A percentile compares a stretch with the other conserved stretches of the same genome.
Evolutionary conservation across 2,888 invertebrate genomes (phyloP).

Genomic region (Alentia gelatinosa): DNA sequence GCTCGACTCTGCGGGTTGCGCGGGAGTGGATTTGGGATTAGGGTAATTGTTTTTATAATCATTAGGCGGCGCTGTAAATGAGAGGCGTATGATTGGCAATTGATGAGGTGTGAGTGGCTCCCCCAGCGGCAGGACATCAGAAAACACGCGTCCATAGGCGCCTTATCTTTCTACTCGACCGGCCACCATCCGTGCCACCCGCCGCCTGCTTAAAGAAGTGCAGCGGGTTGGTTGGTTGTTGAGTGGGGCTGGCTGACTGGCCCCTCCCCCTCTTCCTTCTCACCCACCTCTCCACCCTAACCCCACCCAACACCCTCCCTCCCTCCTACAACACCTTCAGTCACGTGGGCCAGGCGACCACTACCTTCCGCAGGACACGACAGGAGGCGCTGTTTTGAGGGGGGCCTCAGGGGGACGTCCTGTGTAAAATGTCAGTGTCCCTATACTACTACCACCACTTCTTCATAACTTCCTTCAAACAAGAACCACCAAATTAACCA

Average conservation of each 20-base stretch:
- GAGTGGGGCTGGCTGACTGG: background rate
- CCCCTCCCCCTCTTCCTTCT: background rate
- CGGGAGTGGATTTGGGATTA: slow-evolving; percentile 42
- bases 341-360: background rate
- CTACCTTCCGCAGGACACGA: background rate
- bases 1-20: background rate
- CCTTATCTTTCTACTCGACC: slow-evolving; percentile 56
- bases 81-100: slow-evolving; percentile 32
- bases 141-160: slow-evolving; percentile 14
- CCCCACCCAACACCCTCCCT: background rate
- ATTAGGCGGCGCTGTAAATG: slow-evolving; percentile 36
- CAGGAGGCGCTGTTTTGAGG: background rate
- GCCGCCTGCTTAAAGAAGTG: background rate
- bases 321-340: background rate
- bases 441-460: too few relatives aligned
- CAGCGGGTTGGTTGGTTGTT: background rate
- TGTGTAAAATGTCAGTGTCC: too few relatives aligned
- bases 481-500: too few relatives aligned
- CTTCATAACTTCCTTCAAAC: too few relatives aligned
- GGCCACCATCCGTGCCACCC: background rate
- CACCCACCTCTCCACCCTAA: background rate
- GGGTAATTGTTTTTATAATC: slow-evolving; percentile 58
- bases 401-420: background rate
- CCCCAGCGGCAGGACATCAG: slow-evolving; percentile 35
- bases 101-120: slow-evolving; percentile 37